These are phyloP conservation scores for Spilosoma lubricipeda DNA, from an alignment of 2,888 invertebrate genomes.

Conservation along the genomic window DNA sequence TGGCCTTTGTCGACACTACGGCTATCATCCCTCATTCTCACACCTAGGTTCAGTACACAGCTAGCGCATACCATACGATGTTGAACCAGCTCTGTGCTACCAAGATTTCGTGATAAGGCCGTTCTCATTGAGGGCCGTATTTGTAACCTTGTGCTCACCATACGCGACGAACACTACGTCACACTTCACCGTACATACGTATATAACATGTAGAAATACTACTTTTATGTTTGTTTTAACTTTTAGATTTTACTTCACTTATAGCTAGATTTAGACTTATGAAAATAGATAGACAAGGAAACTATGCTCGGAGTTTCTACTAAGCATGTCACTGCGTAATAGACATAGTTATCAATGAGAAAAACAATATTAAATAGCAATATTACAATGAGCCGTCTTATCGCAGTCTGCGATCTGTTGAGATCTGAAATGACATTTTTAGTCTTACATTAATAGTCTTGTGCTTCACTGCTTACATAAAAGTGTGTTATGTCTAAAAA, in stretches of 20 bases:
- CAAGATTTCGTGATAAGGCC: constrained; percentile 13
- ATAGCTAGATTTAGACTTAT: not conserved
- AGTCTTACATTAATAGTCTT: too few relatives aligned
- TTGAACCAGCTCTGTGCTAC: constrained; percentile 17
- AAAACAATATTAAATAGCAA: not conserved
- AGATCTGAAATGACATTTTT: not conserved
- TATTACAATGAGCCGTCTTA: not conserved
- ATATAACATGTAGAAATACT: constrained; percentile 27
- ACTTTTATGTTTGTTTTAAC: not conserved
- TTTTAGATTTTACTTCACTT: not conserved
- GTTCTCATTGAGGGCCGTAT: constrained; percentile 17
- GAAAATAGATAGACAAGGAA: not conserved
- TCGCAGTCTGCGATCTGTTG: not conserved
- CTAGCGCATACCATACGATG: constrained; percentile 57
- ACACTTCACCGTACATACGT: constrained; percentile 44
- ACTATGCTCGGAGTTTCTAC: constrained; percentile 16
- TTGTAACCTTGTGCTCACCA: constrained; percentile 28
- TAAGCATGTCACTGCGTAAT: constrained; percentile 9
- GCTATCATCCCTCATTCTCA: constrained; percentile 63
- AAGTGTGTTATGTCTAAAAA: not conserved
- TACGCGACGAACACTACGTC: constrained; percentile 36
- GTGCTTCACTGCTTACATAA: not conserved
- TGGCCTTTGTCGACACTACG: constrained; percentile 56
- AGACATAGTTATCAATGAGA: not conserved
- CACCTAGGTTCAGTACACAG: constrained; percentile 67